Conservation (phyloP, 2,113 vertebrate species). For the Poecile atricapillus region DNA sequence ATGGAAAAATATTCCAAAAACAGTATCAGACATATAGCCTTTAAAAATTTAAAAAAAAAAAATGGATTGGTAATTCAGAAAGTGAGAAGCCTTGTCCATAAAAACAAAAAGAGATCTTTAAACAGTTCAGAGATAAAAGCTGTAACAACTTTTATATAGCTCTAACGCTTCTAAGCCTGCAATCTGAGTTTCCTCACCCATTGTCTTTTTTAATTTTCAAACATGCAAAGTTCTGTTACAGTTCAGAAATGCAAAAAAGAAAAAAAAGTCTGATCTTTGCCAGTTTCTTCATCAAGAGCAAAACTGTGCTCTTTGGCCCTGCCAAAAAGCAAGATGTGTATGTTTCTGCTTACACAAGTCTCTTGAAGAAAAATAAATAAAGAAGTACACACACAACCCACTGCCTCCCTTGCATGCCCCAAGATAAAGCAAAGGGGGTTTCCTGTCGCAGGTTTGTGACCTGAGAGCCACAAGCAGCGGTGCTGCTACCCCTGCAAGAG, state of each 20-base stretch:
- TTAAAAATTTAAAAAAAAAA: neutral
- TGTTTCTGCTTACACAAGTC: neutral
- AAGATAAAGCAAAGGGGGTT: neutral
- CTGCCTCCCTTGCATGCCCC: rapidly evolving
- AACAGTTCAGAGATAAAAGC: neutral
- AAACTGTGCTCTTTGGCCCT: neutral
- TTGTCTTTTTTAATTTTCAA: neutral
- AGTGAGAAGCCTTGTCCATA: neutral
- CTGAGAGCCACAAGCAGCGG: neutral
- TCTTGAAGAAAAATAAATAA: neutral
- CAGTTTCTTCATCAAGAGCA: neutral
- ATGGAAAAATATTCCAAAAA: neutral
- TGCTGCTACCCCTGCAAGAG: neutral
- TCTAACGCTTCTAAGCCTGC: neutral
- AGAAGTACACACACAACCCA: neutral
- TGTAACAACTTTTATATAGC: neutral
- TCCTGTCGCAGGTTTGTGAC: slow-evolving; percentile 5
- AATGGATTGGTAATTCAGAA: neutral
- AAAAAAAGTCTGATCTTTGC: neutral
- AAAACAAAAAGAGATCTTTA: neutral
- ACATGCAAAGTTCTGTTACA: neutral
- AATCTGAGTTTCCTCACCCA: neutral
- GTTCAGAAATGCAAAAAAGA: neutral
- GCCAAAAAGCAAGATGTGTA: neutral
- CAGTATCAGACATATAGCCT: neutral